phyloP scores from a whole-genome alignment of 2,113 vertebrate genomes.

The Gymnobelideus leadbeateri region DNA sequence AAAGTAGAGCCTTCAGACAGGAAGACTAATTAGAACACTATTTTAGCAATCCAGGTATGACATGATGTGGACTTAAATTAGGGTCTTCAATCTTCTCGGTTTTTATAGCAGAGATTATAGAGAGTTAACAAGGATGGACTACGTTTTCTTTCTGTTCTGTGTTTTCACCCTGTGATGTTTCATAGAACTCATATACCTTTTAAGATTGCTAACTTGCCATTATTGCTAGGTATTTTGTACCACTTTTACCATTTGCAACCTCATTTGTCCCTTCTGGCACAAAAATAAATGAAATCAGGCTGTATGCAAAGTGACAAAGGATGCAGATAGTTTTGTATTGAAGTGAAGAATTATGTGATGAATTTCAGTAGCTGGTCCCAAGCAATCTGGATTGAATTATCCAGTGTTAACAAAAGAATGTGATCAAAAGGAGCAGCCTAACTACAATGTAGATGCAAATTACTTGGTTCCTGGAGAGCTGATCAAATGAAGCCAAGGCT shows the following conservation, averaged over 20 bases:
- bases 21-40: not conserved
- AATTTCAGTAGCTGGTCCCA: conserved; percentile 12
- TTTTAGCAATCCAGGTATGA: not conserved
- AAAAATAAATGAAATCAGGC: conserved; percentile 67
- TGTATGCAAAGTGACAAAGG: conserved; percentile 50
- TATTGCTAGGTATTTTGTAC: conserved; percentile 34
- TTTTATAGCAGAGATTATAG: not conserved
- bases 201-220: conserved; percentile 22
- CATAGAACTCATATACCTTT: conserved; percentile 32
- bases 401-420: conserved; percentile 73
- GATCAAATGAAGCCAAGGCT: conserved; percentile 83
- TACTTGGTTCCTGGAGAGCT: conserved; percentile 80
- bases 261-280: conserved; percentile 43
- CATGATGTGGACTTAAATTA: not conserved
- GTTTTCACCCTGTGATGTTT: conserved; percentile 9
- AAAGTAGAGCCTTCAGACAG: not conserved
- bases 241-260: conserved; percentile 49
- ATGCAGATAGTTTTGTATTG: conserved; percentile 26
- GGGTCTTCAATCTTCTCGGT: not conserved
- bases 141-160: conserved; percentile 1
- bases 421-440: conserved; percentile 73
- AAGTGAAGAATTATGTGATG: conserved; percentile 67
- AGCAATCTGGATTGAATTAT: conserved; percentile 68
- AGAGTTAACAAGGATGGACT: not conserved
- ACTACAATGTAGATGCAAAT: conserved; percentile 80